A percentile compares a stretch with the other conserved stretches of the same genome.
phyloP scores from a whole-genome alignment of 2,888 invertebrate genomes.

The Amphipoea oculea region DNA sequence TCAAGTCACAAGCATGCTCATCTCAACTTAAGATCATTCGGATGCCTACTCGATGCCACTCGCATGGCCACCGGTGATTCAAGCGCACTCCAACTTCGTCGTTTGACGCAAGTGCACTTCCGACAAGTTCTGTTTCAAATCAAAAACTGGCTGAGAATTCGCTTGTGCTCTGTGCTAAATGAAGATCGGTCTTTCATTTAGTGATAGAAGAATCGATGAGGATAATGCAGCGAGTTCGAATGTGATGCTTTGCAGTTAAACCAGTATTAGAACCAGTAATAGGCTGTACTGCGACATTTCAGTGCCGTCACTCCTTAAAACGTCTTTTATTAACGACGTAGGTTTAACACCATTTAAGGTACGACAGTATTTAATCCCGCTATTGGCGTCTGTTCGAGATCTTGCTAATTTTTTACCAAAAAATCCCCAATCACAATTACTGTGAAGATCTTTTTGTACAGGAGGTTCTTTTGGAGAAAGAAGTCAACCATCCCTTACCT shows the following conservation, averaged over 20 bases:
- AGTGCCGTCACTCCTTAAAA: not conserved
- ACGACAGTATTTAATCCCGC: not conserved
- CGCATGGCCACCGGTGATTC: slow-evolving; percentile 20
- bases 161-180: not conserved
- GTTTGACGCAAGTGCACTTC: slow-evolving; percentile 33
- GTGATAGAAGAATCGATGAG: not conserved
- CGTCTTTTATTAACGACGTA: too few relatives aligned
- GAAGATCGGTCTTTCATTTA: not conserved
- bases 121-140: not conserved
- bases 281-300: not conserved
- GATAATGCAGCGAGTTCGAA: not conserved
- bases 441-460: not conserved
- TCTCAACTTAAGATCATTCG: slow-evolving; percentile 34
- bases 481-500: not conserved
- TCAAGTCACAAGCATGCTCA: slow-evolving; percentile 38
- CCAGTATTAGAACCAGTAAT: not conserved
- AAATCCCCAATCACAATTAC: not conserved
- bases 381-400: not conserved
- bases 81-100: slow-evolving; percentile 28
- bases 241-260: not conserved
- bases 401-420: not conserved
- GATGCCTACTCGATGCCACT: slow-evolving; percentile 39
- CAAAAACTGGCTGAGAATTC: not conserved
- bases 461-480: not conserved
- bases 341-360: not conserved